Conservation (phyloP, 1,140 invertebrate species). For the Zelostemma sp. region DNA sequence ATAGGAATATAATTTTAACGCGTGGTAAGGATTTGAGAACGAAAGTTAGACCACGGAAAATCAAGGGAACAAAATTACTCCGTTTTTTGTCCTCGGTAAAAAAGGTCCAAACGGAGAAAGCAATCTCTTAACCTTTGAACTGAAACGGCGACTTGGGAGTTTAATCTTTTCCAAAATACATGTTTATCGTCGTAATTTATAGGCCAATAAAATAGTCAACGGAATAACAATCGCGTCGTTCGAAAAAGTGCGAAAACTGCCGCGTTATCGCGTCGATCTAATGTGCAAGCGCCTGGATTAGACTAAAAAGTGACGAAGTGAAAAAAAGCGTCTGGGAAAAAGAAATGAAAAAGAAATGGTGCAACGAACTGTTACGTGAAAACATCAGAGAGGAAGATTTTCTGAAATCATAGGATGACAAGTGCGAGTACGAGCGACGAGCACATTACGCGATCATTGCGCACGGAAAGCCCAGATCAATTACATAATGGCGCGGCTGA, state of each 20-base stretch:
- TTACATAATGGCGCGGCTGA: slow-evolving; percentile 65
- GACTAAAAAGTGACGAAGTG: too few relatives aligned
- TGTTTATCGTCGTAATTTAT: neutral
- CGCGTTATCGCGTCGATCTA: too few relatives aligned
- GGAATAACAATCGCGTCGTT: too few relatives aligned
- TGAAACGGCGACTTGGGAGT: neutral
- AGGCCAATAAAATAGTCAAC: too few relatives aligned
- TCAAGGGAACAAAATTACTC: too few relatives aligned
- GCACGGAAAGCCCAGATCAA: slow-evolving; percentile 61
- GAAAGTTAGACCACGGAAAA: too few relatives aligned
- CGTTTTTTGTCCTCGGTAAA: too few relatives aligned
- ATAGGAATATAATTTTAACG: slow-evolving; percentile 32
- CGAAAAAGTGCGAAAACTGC: too few relatives aligned
- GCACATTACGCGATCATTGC: slow-evolving; percentile 57
- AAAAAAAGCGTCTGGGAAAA: neutral
- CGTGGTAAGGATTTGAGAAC: slow-evolving; percentile 3
- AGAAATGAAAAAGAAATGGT: neutral
- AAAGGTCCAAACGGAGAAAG: neutral
- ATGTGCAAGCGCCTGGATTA: too few relatives aligned
- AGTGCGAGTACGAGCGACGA: slow-evolving; percentile 48
- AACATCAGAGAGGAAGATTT: slow-evolving; percentile 30
- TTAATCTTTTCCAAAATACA: neutral
- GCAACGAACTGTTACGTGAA: slow-evolving; percentile 1
- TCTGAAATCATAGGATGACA: slow-evolving; percentile 35
- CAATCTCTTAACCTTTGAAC: neutral